A percentile compares a stretch with the other conserved stretches of the same genome.
phyloP scores from a whole-genome alignment of 2,888 invertebrate species.

The Ormyrus labotus region DNA sequence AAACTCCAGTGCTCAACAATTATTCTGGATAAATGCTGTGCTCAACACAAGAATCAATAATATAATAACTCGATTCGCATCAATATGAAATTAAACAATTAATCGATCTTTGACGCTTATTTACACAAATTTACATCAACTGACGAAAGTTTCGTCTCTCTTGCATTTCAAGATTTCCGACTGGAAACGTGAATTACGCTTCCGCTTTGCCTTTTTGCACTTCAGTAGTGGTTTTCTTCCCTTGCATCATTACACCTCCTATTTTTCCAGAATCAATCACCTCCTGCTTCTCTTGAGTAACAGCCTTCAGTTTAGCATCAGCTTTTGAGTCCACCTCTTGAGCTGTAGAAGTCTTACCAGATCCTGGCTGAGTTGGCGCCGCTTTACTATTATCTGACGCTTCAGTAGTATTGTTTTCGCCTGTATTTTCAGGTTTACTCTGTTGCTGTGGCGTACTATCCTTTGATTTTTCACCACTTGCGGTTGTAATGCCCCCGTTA shows the following conservation, averaged over 20 bases:
- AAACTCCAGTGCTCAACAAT: slow-evolving; percentile 48
- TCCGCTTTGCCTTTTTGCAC: slow-evolving; percentile 67
- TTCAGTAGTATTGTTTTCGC: slow-evolving; percentile 31
- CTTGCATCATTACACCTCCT: slow-evolving; percentile 57
- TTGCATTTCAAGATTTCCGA: background rate
- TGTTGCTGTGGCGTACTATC: slow-evolving; percentile 31
- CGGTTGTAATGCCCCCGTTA: slow-evolving; percentile 49
- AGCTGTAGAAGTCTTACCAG: background rate
- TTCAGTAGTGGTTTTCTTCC: slow-evolving; percentile 64
- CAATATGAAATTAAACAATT: slow-evolving; percentile 57
- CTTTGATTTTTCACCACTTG: slow-evolving; percentile 47
- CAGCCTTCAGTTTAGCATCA: slow-evolving; percentile 22
- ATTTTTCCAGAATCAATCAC: slow-evolving; percentile 19
- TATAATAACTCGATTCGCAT: slow-evolving; percentile 55
- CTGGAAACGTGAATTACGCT: slow-evolving; percentile 63
- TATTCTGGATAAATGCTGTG: slow-evolving; percentile 59
- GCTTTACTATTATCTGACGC: slow-evolving; percentile 1
- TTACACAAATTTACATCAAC: slow-evolving; percentile 64
- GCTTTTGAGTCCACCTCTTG: slow-evolving; percentile 8
- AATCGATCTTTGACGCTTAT: slow-evolving; percentile 60
- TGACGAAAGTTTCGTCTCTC: background rate
- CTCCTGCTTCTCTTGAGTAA: slow-evolving; percentile 43
- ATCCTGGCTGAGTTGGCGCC: background rate
- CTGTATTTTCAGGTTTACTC: slow-evolving; percentile 11
- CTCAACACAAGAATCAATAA: slow-evolving; percentile 59